Conservation (phyloP, 2,888 invertebrate species). For the Cetonia aurata region DNA sequence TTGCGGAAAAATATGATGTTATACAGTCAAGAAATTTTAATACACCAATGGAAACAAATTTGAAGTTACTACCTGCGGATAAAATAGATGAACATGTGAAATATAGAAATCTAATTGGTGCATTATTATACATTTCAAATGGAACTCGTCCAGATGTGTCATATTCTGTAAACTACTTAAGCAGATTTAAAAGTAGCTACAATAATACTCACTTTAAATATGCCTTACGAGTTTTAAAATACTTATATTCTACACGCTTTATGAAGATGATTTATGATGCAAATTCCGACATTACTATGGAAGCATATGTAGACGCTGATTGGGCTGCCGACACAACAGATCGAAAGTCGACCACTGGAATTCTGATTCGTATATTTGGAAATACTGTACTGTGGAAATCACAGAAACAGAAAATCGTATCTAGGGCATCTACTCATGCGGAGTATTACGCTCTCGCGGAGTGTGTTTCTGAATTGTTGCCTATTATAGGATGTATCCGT, state of each 20-base stretch:
- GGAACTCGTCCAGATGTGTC: conserved; percentile 4
- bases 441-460: conserved; percentile 13
- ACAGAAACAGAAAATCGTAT: conserved; percentile 11
- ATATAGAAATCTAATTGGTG: conserved; percentile 21
- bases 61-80: no score
- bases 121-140: conserved; percentile 13
- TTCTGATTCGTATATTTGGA: neutral
- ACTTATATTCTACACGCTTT: conserved; percentile 20
- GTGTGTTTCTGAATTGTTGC: conserved; percentile 11
- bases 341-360: neutral
- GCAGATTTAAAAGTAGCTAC: conserved; percentile 8
- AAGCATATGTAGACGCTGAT: neutral
- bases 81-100: no score
- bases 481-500: conserved; percentile 17
- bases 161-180: conserved; percentile 8
- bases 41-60: no score
- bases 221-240: conserved; percentile 14
- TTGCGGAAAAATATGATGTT: no score
- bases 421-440: neutral
- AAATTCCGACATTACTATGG: no score
- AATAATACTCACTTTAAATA: conserved; percentile 8
- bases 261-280: neutral
- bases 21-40: no score
- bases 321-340: neutral
- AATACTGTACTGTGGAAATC: conserved; percentile 8